Base-by-base conservation (phyloP, 1,140 invertebrate species). In the Zaprionus tsacasi region DNA sequence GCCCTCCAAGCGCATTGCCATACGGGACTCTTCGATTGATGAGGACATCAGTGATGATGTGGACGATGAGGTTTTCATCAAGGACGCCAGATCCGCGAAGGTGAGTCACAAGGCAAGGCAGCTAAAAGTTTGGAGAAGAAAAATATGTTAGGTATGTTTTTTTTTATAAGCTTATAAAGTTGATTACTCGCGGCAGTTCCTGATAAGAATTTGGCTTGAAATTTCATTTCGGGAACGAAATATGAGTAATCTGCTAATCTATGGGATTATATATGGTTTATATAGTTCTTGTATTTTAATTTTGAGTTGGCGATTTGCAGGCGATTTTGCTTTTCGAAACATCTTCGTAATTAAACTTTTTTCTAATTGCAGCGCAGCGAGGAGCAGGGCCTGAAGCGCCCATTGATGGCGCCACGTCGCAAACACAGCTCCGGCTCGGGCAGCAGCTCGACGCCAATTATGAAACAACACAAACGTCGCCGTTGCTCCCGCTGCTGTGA, bases 41-140 rank as follows among this genome's bases (percentile, higher is more conserved):
- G 92, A 92, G 76, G 92, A 92, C 48, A 83, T 85, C 3, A 92
- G 91, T 64, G 92, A 92, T 35, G 96, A 96, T 91, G 94, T 96
- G 4, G 96, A 96, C 81, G 96, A 96, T 91, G 96, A 96, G 91
- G 96, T 96, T 13, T 96, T 96, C 80, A 96, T 96, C 71, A 93
- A 95, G 72, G 95, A 96, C 93, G 95, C 95, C 10, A 94, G 94
- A 92, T 95, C 89, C 12, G 83, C 83, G 27, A 92, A 92, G 69
- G 91, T 91, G 38, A 80, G 67, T 70, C n/a, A 61, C 17, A 25
- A 12, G 17, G 21, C 0, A 25, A 50, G 8, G 5, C 10, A 11
- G 10, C 13, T 6, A 6, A 0, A 13, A 1, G 38, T 6, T 1
- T 43, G 40, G 2, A 15, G 8, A 45, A 7, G 15, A 8, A 0